Base-by-base conservation (phyloP, 1,140 invertebrate species). In the Drosophila trapezifrons region DNA sequence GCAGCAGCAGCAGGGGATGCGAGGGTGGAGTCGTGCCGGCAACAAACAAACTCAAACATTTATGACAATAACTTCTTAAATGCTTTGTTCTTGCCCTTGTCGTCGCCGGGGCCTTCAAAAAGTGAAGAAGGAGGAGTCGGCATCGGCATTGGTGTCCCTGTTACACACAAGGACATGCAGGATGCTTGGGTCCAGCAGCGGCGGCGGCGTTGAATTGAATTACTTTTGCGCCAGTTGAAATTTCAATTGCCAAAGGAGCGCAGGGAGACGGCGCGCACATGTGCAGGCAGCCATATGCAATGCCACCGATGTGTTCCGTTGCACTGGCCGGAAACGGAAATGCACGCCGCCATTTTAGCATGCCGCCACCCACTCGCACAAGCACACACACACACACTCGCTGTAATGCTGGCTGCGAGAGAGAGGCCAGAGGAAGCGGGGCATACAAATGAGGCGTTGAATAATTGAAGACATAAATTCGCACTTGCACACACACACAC, bases 391-490 rank as follows among this genome's bases (percentile, higher is more conserved):
- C 12, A 62, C 20, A 43, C 15, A 52, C 51, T 54, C 51, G 51
- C n/a, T n/a, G n/a, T n/a, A 52, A 37, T 37, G 35, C 32, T 54
- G 32, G 32, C 32, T 13, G 22, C 40, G 29, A 35, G 20, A 17
- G 35, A 35, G 32, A 49, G 51, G 18, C n/a, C 42, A 29, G 29
- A 59, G 78, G 62, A 69, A 74, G 58, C 59, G 80, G 74, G 69
- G 74, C 73, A 89, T 80, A 77, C 80, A 87, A 87, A 87, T 87
- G 84, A 87, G 80, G 84, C 80, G 84, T 87, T 87, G 84, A 87
- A 87, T 87, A 87, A 87, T 87, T 87, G 85, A 87, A 87, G 84
- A 87, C 84, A 89, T 87, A 90, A 87, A 89, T 87, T 87, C 84
- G 85, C 85, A 87, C 84, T 89, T 87, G 84, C 80, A 75, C 64